Conservation (phyloP, 2,888 invertebrate species). For the Auanema freiburgensis region DNA sequence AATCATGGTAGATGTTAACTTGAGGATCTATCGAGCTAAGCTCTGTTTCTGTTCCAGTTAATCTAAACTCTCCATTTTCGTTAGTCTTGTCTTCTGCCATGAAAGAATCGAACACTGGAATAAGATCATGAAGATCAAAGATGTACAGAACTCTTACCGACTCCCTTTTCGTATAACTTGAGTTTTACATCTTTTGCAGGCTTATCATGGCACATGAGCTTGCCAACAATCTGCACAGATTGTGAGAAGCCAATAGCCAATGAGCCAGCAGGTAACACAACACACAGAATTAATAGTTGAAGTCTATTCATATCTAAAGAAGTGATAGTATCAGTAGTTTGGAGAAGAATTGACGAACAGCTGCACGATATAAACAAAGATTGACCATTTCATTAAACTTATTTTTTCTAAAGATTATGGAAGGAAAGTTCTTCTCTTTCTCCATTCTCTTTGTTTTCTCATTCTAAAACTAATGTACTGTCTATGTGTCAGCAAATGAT, state of each 20-base stretch:
- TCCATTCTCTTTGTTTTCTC: no score
- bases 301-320: no score
- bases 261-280: not conserved
- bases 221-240: constrained; percentile 38
- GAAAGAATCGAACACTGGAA: not conserved
- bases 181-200: constrained; percentile 36
- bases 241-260: constrained; percentile 36
- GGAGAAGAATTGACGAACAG: no score
- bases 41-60: constrained; percentile 4
- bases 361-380: no score
- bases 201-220: constrained; percentile 37
- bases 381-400: no score
- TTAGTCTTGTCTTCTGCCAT: constrained; percentile 14
- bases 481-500: no score
- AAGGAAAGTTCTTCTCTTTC: no score
- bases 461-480: no score
- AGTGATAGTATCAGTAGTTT: no score
- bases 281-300: no score
- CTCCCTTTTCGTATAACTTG: constrained; percentile 42
- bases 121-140: not conserved
- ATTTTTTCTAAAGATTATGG: no score
- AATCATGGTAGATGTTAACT: constrained; percentile 22
- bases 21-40: constrained; percentile 16
- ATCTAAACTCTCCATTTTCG: constrained; percentile 7
- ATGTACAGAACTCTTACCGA: constrained; percentile 24